These are phyloP conservation scores for Epinotia ramella DNA, from an alignment of 2,888 invertebrate species.

Conservation along the genomic window DNA sequence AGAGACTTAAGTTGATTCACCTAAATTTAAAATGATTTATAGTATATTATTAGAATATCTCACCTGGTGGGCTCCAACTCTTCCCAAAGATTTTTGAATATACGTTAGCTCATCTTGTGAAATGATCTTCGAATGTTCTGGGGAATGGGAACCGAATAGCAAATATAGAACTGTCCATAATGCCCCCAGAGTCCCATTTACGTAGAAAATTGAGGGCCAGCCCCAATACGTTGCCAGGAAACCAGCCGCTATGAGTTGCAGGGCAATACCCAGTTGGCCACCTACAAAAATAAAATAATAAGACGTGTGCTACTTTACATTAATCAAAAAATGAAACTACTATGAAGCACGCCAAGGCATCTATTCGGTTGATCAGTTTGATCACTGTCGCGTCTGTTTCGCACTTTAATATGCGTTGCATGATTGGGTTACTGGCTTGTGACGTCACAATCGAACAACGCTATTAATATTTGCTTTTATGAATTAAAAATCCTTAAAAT, in stretches of 20 bases:
- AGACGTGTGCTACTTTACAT: too few relatives aligned
- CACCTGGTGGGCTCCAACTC: slow-evolving; percentile 73
- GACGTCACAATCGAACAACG: too few relatives aligned
- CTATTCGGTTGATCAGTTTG: too few relatives aligned
- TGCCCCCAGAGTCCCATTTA: slow-evolving; percentile 82
- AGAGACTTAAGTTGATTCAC: too few relatives aligned
- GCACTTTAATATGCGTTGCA: too few relatives aligned
- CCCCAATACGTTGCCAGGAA: slow-evolving; percentile 87
- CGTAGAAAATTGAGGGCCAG: slow-evolving; percentile 90
- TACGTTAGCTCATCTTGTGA: slow-evolving; percentile 87
- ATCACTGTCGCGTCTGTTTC: too few relatives aligned
- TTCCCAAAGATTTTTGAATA: slow-evolving; percentile 85
- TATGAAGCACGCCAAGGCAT: too few relatives aligned
- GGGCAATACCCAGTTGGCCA: slow-evolving; percentile 91
- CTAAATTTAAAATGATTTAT: too few relatives aligned
- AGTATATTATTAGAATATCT: slow-evolving; percentile 54
- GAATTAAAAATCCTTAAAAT: too few relatives aligned
- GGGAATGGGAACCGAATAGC: slow-evolving; percentile 88
- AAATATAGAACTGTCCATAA: slow-evolving; percentile 84
- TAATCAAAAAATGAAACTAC: too few relatives aligned
- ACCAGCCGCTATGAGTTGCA: slow-evolving; percentile 90
- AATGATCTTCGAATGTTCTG: slow-evolving; percentile 86
- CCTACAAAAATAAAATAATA: slow-evolving; percentile 78
- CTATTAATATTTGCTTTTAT: too few relatives aligned
- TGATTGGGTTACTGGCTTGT: too few relatives aligned